Evolutionary conservation across 2,888 invertebrate species (phyloP).

Genomic region (Dolomedes plantarius): DNA sequence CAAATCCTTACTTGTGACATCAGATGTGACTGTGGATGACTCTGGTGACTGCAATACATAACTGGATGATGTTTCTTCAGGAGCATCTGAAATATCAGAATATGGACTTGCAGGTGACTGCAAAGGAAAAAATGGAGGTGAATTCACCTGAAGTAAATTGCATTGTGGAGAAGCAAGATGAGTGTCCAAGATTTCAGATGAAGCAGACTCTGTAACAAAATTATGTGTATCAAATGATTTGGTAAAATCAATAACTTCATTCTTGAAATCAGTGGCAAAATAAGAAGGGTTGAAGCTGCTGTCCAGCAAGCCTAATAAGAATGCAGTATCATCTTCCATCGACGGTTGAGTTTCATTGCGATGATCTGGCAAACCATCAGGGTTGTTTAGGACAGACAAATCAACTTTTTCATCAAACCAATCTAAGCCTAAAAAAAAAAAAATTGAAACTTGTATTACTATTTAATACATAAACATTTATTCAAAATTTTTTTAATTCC

Average conservation of each 20-base stretch:
- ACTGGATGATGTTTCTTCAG: background rate
- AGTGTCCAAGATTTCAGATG: constrained; percentile 13
- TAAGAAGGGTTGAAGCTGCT: constrained; percentile 8
- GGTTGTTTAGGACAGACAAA: constrained; percentile 27
- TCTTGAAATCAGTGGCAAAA: constrained; percentile 30
- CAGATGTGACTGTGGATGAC: background rate
- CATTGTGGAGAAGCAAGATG: constrained; percentile 21
- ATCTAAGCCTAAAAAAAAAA: constrained; percentile 18
- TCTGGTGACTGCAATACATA: background rate
- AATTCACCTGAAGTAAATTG: constrained; percentile 2
- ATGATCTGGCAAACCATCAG: constrained; percentile 7
- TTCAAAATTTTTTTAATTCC: too few relatives aligned
- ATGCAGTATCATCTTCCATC: constrained; percentile 18
- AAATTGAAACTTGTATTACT: background rate
- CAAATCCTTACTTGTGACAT: background rate
- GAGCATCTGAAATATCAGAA: background rate
- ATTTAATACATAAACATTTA: too few relatives aligned
- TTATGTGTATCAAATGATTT: background rate
- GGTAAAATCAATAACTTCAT: background rate
- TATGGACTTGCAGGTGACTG: constrained; percentile 22
- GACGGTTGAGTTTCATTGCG: constrained; percentile 25
- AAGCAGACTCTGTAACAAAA: background rate
- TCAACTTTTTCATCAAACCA: constrained; percentile 64
- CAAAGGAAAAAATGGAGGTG: background rate
- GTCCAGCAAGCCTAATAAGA: constrained; percentile 10